Evolutionary conservation across 1,140 invertebrate genomes (phyloP).

Genomic region (Acromyrmex charruanus): DNA sequence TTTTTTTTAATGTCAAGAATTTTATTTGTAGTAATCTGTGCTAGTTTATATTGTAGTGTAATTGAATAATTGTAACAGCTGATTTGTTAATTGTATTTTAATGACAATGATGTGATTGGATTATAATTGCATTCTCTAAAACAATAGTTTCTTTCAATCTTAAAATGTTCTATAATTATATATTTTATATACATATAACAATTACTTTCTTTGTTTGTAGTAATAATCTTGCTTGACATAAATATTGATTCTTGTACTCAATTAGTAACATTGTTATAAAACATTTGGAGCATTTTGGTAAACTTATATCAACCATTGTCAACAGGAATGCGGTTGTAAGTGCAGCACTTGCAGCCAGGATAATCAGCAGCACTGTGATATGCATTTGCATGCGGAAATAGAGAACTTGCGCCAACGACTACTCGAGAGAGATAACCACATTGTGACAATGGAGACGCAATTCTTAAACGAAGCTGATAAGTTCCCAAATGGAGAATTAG

Average conservation of each 20-base stretch:
- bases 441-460: conserved; percentile 94
- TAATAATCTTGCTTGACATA: background rate
- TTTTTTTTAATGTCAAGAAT: background rate
- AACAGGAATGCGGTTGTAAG: conserved; percentile 88
- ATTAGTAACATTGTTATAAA: background rate
- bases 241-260: background rate
- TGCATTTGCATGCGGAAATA: conserved; percentile 94
- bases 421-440: conserved; percentile 93
- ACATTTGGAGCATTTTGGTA: background rate
- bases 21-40: background rate
- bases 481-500: conserved; percentile 90
- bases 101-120: background rate
- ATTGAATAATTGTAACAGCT: background rate
- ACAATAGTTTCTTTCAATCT: background rate
- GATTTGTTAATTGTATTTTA: background rate
- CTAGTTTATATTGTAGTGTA: background rate
- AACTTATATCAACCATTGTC: background rate
- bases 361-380: conserved; percentile 85
- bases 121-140: background rate
- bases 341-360: conserved; percentile 85
- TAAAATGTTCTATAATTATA: conserved; percentile 1
- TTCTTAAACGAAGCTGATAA: conserved; percentile 93
- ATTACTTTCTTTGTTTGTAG: background rate
- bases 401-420: conserved; percentile 94
- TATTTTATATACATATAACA: background rate